Evolutionary conservation across 2,113 vertebrate species (phyloP), one percentile per base, ranked within the genome.

Genomic region (Tretioscincus oriximinensis): DNA sequence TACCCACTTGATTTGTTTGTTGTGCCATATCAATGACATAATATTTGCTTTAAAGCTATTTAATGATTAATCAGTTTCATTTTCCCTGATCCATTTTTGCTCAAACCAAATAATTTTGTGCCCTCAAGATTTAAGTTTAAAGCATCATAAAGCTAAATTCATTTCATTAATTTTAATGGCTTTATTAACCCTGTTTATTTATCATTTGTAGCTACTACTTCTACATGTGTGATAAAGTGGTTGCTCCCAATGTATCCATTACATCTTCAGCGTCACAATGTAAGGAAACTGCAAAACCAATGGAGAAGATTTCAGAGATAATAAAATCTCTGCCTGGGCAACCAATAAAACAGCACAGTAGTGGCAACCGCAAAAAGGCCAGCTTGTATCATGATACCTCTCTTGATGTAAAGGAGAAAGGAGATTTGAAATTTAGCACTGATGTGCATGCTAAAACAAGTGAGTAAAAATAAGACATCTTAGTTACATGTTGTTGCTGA

Each of bases 151-250:
- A 69, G 29, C 83, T 73, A 81, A 31, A 85, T 83, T 31, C 70
- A 9, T 0, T 0, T 82, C 26, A 76, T 69, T 87, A 74, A 80
- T 9, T 14, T 81, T 86, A 51, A 71, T 67, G n/a, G 49, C 84
- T 65, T 78, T 87, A 4, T 69, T 73, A 77, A 63, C 81, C 93
- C 76, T 81, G 10, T 22, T 76, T 31, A 88, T 93, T 65, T 91
- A 1, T 87, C 80, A 51, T 70, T 92, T 94, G 74, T 93, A 99
- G 98, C 91, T 99, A 97, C 94, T 99, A 97, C 94, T 94, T 99
- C 90, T 99, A 98, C 89, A 98, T 98, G 80, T 99, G 97, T 74
- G 98, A 99, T 93, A 99, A 99, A 93, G 96, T 99, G 94, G 96
- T 99, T 93, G 98, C 98, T 18, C 98, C 98, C 35, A 99, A 99